Evolutionary conservation across 37 sponge, comb jelly and placozoan species (phyloP), one percentile per base, ranked within the genome.

Genomic region (Beroe forskalii): DNA sequence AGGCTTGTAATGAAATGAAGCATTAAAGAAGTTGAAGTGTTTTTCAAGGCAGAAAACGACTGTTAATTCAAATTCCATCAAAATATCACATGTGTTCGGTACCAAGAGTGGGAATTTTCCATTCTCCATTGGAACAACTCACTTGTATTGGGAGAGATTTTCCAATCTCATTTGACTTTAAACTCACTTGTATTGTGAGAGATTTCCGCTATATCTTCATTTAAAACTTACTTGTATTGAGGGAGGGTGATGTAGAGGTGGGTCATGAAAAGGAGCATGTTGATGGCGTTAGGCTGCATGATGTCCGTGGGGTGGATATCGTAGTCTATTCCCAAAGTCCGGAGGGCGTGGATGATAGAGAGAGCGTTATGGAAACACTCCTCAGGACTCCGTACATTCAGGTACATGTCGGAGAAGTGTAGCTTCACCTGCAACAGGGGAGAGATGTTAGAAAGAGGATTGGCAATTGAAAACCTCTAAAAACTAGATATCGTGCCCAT

Each of bases 311-410:
- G 80, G 76, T 94, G 95, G 67, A 95, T 89, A 76, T 96, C 96
- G 90, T 96, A 96, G 67, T 93, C 92, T 9, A 96, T 25, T 24
- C 93, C 96, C 60, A 94, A 42, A 23, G 76, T 24, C 39, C 48
- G 48, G 23, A 96, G 61, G 35, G 96, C 94, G 41, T 92, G 40
- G 14, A 96, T 32, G 25, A 96, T 43, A 1, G 93, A 41, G 31
- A 94, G 41, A 3, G 93, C 94, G 94, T 96, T 96, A 90, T 96
- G 96, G 60, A 93, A 75, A 76, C 93, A 94, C 91, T 96, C 93
- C 90, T 93, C 95, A 1, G 94, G 91, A 25, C 76, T 90, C 40
- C 48, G 33, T 2, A 95, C 95, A 8, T 91, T 62, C 32, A 89
- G 33, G 91, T 90, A 96, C 61, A 96, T 67, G 67, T 67, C 61